Percentiles rank a stretch among this genome's conserved stretches.
phyloP scores from a whole-genome alignment of 2,113 vertebrate genomes.

The Cyprinus carpio region DNA sequence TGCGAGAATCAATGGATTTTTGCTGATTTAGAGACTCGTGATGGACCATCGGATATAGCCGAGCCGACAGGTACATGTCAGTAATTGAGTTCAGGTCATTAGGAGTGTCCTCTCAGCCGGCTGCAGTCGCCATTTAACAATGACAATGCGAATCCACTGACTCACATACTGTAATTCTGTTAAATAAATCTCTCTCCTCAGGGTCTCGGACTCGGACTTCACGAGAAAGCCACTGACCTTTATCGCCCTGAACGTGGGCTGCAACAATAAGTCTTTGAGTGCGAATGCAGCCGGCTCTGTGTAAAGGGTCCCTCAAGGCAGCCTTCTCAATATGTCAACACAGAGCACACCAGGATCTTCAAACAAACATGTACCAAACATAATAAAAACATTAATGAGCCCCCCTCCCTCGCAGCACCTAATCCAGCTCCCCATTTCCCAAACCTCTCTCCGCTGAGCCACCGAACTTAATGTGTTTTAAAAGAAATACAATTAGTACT shows the following conservation, averaged over 20 bases:
- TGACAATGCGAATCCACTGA: background rate
- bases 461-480: conserved; percentile 54
- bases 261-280: conserved; percentile 49
- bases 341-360: conserved; percentile 43
- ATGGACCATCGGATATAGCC: background rate
- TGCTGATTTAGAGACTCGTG: background rate
- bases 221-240: conserved; percentile 33
- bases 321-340: conserved; percentile 48
- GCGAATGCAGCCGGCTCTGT: background rate
- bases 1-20: background rate
- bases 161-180: background rate
- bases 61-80: background rate
- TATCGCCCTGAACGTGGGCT: conserved; percentile 29
- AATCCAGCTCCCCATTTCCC: conserved; percentile 35
- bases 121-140: background rate
- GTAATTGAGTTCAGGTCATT: background rate
- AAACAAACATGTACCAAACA: conserved; percentile 54
- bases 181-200: conserved; percentile 2
- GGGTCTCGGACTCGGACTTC: background rate
- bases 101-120: background rate
- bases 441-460: conserved; percentile 14
- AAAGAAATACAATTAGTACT: conserved; percentile 54
- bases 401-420: conserved; percentile 21
- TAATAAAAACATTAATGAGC: conserved; percentile 57
- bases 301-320: conserved; percentile 29